Conservation (phyloP, 1,140 invertebrate genomes). For the Aphis gossypii region DNA sequence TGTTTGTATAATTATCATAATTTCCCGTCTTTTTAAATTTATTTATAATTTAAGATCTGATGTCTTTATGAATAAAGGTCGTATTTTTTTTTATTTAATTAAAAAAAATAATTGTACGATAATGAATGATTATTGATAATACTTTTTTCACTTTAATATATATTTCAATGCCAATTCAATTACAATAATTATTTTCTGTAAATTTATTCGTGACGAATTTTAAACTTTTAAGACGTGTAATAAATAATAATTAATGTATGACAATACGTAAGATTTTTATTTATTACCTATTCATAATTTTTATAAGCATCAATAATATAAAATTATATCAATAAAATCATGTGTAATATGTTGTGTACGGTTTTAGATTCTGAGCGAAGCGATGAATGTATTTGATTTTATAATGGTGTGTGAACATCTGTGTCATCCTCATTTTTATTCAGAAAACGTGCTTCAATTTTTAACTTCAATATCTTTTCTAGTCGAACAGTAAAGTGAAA, state of each 20-base stretch:
- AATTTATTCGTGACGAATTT: not conserved
- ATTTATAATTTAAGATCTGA: not conserved
- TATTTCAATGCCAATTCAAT: constrained; percentile 16
- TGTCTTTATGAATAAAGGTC: not conserved
- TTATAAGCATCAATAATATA: not conserved
- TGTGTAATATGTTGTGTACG: not conserved
- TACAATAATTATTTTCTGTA: not conserved
- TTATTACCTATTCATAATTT: not conserved
- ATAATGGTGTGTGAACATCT: not conserved
- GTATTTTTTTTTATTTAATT: not conserved
- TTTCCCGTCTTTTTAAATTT: constrained; percentile 5
- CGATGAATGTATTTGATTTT: not conserved
- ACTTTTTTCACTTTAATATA: not conserved
- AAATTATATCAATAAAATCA: not conserved
- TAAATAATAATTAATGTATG: constrained; percentile 30
- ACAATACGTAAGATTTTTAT: not conserved
- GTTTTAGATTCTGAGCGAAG: not conserved
- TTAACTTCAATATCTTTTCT: too few relatives aligned
- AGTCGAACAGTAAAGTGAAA: too few relatives aligned
- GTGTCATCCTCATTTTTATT: not conserved
- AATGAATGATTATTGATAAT: not conserved
- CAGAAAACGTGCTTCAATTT: not conserved
- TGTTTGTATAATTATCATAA: not conserved
- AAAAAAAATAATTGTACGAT: not conserved
- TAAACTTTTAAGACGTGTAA: not conserved